Percentiles rank a stretch among this genome's conserved stretches.
phyloP scores from a whole-genome alignment of 2,113 vertebrate genomes.

The rat (Rattus norvegicus) region GRCr8 NC_086036.1:72861001-72861500 shows the following conservation, averaged over 20 bases:
- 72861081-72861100: not conserved
- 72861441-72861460: not conserved
- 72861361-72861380: not conserved
- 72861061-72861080: not conserved
- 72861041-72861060: not conserved
- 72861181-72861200: not conserved
- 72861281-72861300: not conserved
- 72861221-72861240: not conserved
- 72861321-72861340: not conserved
- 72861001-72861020: not conserved
- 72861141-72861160: not conserved
- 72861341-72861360: not conserved
- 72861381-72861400: not conserved
- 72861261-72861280: not conserved
- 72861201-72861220: not conserved
- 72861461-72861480: not conserved
- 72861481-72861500: not conserved
- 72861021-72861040: not conserved
- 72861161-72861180: not conserved
- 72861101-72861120: not conserved
- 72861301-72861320: not conserved
- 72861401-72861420: not conserved
- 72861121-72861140: conserved; percentile 15
- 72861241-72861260: not conserved
- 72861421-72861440: not conserved